Evolutionary conservation across 2,888 invertebrate genomes (phyloP), one percentile per base, ranked within the genome.

Genomic region (Cryptus armator): DNA sequence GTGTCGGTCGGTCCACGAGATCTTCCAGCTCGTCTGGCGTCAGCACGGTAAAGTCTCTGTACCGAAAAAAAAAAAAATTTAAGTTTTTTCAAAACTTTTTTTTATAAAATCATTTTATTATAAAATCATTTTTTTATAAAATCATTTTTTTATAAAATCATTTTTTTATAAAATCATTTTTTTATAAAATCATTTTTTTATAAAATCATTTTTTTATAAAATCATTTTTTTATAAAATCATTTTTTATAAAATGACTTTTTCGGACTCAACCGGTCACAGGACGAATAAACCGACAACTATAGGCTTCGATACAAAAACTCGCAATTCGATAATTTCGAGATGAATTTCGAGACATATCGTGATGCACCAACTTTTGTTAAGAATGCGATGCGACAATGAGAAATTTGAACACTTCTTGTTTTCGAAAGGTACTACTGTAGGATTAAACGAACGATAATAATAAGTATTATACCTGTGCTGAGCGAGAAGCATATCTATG

Each of bases 11-110:
- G 83, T 95, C 95, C 85, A 96, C 95, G 78, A 96, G 94, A 59
- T 95, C 94, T 90, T 96, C 96, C 80, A 95, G 93, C 89, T 96
- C 96, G 44, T 95, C 95, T 1, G 95, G 95, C 75, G 95, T 95
- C 46, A 95, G 94, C 4, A 96, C 93, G 24, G 93, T 93, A 86
- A 93, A 93, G 86, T 92, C 93, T 86, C 93, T 92, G 88, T n/a
- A 24, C 7, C 12, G 32, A 59, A 10, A 19, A 2, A 12, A 56
- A 48, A 24, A 51, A 44, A 9, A 37, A 6, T 37, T 37, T 6
- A 37, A 37, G 37, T 51, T 51, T 16, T 51, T 16, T 1, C 7
- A 51, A 44, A 44, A 7, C 16, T 7, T 16, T 14, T 51, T 7
- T n/a, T 51, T 24, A 24, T 2, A 24, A 24, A 24, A 24, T 2